Evolutionary conservation across 2,888 invertebrate genomes (phyloP), one percentile per base, ranked within the genome.

Genomic region (Drosophila antonietae): DNA sequence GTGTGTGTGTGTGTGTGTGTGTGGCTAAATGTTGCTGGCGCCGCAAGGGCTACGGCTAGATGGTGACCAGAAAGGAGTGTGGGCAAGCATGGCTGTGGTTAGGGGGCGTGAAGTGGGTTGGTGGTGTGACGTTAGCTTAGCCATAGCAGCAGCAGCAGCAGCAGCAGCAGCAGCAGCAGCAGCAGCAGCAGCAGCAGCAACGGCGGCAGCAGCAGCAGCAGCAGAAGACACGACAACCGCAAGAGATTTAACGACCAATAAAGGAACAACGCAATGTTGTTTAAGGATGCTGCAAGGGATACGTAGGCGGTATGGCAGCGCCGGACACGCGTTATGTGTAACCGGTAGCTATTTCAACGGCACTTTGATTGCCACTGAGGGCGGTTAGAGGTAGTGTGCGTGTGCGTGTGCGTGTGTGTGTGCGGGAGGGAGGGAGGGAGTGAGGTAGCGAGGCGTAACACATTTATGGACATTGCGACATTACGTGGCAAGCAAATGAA

Each of bases 161-260:
- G n/a, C n/a, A n/a, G n/a, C n/a, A 44, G 51, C 18, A 18, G 18
- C 12, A 46, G 15, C 39, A 14, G 37, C 37, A 14, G 10, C 46
- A 44, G 51, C 14, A 18, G 18, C 12, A 46, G 15, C 39, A 14
- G 37, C 37, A 14, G 37, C 37, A 37, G 37, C 28, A 28, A 3
- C 28, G 9, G 3, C 9, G 3, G 10, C 18, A 4, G 43, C 49
- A 18, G 10, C 46, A 49, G 20, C 12, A 15, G 23, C 46, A 51
- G 49, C 66, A 51, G 78, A 78, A 86, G 87, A 81, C 87, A 83
- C 78, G 81, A 85, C 88, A 89, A 86, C 86, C 86, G 88, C 86
- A 89, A 89, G 89, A 86, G 86, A 86, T 89, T 86, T 89, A 89
- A 86, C 89, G 86, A 86, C 80, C 86, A 89, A 86, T 89, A 88